Conservation (phyloP, 2,888 invertebrate genomes). For the Mylabris sibirica region DNA sequence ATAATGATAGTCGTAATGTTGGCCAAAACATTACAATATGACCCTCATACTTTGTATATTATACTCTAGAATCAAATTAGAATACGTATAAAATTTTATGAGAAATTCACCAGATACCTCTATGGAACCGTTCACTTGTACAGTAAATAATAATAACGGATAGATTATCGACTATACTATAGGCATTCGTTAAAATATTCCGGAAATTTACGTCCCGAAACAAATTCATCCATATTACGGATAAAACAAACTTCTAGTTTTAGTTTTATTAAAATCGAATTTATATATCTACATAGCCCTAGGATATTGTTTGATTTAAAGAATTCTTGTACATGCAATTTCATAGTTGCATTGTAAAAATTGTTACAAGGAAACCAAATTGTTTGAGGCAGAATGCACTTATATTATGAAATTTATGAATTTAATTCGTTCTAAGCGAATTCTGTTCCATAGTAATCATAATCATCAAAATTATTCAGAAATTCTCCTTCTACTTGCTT, state of each 20-base stretch:
- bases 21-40: not conserved
- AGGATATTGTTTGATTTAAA: not conserved
- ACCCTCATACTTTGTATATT: not conserved
- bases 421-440: not conserved
- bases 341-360: slow-evolving; percentile 14
- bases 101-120: slow-evolving; percentile 42
- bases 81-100: slow-evolving; percentile 45
- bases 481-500: not conserved
- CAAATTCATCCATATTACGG: slow-evolving; percentile 15
- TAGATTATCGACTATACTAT: slow-evolving; percentile 8
- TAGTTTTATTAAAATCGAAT: no score
- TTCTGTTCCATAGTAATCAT: not conserved
- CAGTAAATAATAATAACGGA: slow-evolving; percentile 16
- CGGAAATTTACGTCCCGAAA: not conserved
- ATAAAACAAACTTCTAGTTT: slow-evolving; percentile 7
- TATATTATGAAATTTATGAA: not conserved
- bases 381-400: slow-evolving; percentile 1
- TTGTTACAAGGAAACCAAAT: slow-evolving; percentile 9
- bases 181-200: no score
- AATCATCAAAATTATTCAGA: not conserved
- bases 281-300: no score
- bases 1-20: slow-evolving; percentile 30
- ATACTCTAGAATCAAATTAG: slow-evolving; percentile 43
- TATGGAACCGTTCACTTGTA: slow-evolving; percentile 20
- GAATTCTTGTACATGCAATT: slow-evolving; percentile 12